phyloP scores from a whole-genome alignment of 2,113 vertebrate species.

The Ranitomeya imitator region DNA sequence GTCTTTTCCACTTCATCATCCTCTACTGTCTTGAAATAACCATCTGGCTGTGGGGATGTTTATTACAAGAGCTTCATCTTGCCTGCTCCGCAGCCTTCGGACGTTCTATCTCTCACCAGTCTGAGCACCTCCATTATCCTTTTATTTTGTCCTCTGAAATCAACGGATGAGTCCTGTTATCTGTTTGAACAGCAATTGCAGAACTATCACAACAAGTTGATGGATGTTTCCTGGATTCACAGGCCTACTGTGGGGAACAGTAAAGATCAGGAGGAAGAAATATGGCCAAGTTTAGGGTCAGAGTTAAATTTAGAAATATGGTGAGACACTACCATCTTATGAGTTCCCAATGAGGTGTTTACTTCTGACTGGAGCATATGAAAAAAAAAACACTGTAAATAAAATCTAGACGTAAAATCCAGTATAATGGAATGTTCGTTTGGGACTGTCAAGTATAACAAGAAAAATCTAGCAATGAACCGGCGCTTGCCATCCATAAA shows the following conservation, averaged over 20 bases:
- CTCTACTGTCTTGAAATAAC: slow-evolving; percentile 8
- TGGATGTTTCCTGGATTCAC: slow-evolving; percentile 43
- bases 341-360: not conserved
- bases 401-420: not conserved
- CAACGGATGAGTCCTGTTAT: slow-evolving; percentile 53
- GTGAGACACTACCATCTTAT: not conserved
- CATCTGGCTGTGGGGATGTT: slow-evolving; percentile 25
- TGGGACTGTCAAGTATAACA: too few species aligned
- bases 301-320: slow-evolving; percentile 58
- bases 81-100: not conserved
- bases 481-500: too few species aligned
- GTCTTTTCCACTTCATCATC: slow-evolving; percentile 33
- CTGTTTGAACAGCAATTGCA: slow-evolving; percentile 59
- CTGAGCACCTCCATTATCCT: slow-evolving; percentile 49
- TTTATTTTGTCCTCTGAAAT: slow-evolving; percentile 55
- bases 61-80: slow-evolving; percentile 42
- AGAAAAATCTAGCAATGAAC: too few species aligned
- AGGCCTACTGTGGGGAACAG: slow-evolving; percentile 44
- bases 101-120: slow-evolving; percentile 46
- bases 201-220: slow-evolving; percentile 57
- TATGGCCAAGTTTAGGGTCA: slow-evolving; percentile 48
- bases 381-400: not conserved
- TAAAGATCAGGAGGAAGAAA: slow-evolving; percentile 47
- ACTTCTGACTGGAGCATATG: not conserved
- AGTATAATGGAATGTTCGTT: too few species aligned